Evolutionary conservation across 2,113 vertebrate species (phyloP).

Genomic region (Eira barbara): DNA sequence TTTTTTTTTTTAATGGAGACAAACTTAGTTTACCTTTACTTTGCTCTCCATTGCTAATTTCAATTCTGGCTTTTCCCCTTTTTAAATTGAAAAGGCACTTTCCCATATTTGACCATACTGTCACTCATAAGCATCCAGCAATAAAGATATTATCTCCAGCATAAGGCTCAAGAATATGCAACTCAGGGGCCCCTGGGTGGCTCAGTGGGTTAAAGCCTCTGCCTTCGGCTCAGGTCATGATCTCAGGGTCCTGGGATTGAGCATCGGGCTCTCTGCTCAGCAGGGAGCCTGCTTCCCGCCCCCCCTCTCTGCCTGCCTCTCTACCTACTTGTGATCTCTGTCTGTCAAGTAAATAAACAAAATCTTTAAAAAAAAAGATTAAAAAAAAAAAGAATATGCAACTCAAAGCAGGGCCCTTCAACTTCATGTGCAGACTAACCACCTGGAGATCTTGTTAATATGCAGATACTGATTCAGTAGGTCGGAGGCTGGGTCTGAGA

Average conservation of each 20-base stretch:
- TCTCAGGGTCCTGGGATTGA: too few species aligned
- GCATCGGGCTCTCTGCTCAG: too few species aligned
- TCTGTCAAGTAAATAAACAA: too few species aligned
- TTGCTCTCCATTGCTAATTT: background rate
- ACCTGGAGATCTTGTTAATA: background rate
- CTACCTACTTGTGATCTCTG: too few species aligned
- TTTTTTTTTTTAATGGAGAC: background rate
- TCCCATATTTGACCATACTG: background rate
- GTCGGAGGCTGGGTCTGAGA: background rate
- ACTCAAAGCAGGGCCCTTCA: background rate
- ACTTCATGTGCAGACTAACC: background rate
- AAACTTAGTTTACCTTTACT: background rate
- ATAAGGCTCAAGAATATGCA: background rate
- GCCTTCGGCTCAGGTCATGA: too few species aligned
- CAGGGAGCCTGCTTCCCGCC: rapidly evolving
- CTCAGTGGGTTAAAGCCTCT: too few species aligned
- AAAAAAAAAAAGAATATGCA: background rate
- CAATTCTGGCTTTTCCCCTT: background rate
- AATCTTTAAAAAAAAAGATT: too few species aligned
- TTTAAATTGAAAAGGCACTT: background rate
- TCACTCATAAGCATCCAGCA: background rate
- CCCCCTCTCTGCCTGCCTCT: too few species aligned
- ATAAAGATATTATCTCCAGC: background rate
- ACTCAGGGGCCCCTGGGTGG: too few species aligned
- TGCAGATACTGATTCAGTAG: background rate